A percentile compares a stretch with the other conserved stretches of the same genome.
These are phyloP conservation scores for Trachemys scripta DNA, from an alignment of 2,113 vertebrate species.

Conservation along the genomic window DNA sequence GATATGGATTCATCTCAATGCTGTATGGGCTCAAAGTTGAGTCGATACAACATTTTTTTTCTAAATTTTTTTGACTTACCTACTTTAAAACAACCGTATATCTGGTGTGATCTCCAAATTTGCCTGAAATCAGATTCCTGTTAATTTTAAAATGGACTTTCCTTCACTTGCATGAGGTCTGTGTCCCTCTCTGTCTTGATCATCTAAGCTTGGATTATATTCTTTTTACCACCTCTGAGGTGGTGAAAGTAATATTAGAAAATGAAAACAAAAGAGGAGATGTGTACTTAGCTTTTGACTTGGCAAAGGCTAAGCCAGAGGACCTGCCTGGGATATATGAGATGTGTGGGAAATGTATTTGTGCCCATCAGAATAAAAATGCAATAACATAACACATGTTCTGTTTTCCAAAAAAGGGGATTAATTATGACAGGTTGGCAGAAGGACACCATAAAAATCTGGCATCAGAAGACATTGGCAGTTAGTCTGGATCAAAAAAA, in stretches of 20 bases:
- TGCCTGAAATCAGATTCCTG: constrained; percentile 27
- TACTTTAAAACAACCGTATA: constrained; percentile 40
- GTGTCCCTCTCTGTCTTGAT: constrained; percentile 1
- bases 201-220: constrained; percentile 20
- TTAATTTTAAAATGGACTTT: constrained; percentile 52
- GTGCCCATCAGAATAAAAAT: not conserved
- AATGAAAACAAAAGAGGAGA: constrained; percentile 49
- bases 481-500: not conserved
- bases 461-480: not conserved
- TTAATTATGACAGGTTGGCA: not conserved
- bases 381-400: not conserved
- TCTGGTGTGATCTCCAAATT: constrained; percentile 32
- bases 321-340: rapidly evolving
- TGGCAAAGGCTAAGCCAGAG: not conserved
- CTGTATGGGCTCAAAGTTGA: constrained; percentile 54
- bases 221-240: constrained; percentile 56
- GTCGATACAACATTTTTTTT: constrained; percentile 54
- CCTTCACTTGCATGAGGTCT: constrained; percentile 65
- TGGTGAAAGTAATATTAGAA: constrained; percentile 73
- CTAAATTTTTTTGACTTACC: constrained; percentile 30
- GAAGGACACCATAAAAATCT: not conserved
- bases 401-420: not conserved
- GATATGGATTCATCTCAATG: constrained; percentile 54
- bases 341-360: not conserved
- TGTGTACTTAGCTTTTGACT: not conserved